Percentiles rank a stretch among this genome's conserved stretches.
These are phyloP conservation scores for Amphimedon queenslandica DNA, from an alignment of 37 sponge, comb jelly and placozoan species.

Conservation along the genomic window DNA sequence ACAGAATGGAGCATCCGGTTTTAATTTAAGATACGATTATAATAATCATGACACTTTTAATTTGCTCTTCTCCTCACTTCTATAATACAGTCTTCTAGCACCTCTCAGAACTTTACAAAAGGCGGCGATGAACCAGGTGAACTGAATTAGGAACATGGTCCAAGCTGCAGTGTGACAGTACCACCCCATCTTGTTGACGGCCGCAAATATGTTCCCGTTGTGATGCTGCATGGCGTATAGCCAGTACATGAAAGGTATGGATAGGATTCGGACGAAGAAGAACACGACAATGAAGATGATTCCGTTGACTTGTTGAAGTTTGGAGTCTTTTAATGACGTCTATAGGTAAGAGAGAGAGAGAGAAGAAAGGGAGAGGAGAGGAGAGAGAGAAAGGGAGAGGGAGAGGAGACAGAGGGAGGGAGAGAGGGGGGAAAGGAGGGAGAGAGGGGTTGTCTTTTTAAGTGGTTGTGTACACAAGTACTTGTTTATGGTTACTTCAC, in stretches of 20 bases:
- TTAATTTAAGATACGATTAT: no score
- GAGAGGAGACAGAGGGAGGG: no score
- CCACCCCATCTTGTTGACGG: constrained; percentile 9
- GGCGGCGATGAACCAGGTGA: constrained; percentile 12
- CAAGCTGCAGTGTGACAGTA: constrained; percentile 6
- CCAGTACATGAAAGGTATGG: constrained; percentile 10
- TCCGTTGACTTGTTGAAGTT: constrained; percentile 12
- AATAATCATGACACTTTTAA: no score
- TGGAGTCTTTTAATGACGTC: background rate
- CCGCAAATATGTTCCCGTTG: constrained; percentile 5
- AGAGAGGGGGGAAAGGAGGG: no score
- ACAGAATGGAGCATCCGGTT: no score
- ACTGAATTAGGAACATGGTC: constrained; percentile 10
- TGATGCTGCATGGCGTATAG: constrained; percentile 25
- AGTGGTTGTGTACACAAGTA: no score
- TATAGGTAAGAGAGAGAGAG: no score
- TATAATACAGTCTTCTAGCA: constrained; percentile 1
- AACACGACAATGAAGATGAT: constrained; percentile 4
- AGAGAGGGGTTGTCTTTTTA: no score
- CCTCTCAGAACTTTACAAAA: background rate
- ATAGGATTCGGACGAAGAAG: constrained; percentile 17
- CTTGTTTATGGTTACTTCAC: no score
- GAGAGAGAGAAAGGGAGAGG: no score
- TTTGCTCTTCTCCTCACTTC: no score
- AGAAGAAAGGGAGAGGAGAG: no score